Evolutionary conservation across 2,888 invertebrate species (phyloP).

Genomic region (Oscheius onirici): DNA sequence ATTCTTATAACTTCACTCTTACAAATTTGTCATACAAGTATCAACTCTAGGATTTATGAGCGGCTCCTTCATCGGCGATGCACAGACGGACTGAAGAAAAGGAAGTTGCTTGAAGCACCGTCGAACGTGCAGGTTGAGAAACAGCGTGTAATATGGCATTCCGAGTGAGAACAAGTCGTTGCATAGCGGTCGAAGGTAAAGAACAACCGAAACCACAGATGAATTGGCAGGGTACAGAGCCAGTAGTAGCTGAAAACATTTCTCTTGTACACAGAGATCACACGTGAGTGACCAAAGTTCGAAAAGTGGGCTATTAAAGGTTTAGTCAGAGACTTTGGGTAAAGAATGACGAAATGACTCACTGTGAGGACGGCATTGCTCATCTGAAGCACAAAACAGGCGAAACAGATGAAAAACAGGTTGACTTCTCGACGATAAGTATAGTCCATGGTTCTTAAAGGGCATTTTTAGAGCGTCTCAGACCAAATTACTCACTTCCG

Average conservation of each 20-base stretch:
- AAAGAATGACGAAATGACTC: slow-evolving; percentile 1
- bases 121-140: slow-evolving; percentile 28
- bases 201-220: slow-evolving; percentile 20
- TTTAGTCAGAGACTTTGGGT: too few species aligned
- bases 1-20: neutral
- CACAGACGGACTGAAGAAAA: neutral
- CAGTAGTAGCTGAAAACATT: slow-evolving; percentile 26
- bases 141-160: slow-evolving; percentile 30
- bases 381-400: slow-evolving; percentile 27
- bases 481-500: slow-evolving; percentile 16
- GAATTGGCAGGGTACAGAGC: slow-evolving; percentile 16
- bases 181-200: slow-evolving; percentile 18
- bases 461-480: neutral
- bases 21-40: slow-evolving; percentile 24
- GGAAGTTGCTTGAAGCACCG: slow-evolving; percentile 28
- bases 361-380: slow-evolving; percentile 24
- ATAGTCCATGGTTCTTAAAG: slow-evolving; percentile 24
- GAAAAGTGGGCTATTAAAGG: too few species aligned
- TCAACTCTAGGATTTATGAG: slow-evolving; percentile 3
- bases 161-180: slow-evolving; percentile 18
- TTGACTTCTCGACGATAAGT: slow-evolving; percentile 24
- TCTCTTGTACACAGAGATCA: neutral
- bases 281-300: too few species aligned
- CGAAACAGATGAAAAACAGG: slow-evolving; percentile 21
- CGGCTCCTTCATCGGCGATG: slow-evolving; percentile 17